Conservation (phyloP, 2,888 invertebrate genomes). For the Punctoribates punctum region DNA sequence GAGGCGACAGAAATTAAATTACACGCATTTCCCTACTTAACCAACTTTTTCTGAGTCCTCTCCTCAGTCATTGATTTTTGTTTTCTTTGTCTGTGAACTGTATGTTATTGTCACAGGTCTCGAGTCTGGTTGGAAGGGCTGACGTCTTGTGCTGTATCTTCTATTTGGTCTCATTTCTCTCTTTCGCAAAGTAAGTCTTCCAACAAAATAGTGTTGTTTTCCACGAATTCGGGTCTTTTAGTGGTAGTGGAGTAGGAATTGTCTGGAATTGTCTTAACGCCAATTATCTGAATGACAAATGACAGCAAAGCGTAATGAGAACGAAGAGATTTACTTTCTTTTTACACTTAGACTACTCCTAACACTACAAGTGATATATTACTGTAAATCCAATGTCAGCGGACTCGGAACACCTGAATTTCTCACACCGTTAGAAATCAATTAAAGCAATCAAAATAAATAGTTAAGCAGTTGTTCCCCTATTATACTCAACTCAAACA, state of each 20-base stretch:
- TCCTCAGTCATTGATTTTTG: constrained; percentile 2
- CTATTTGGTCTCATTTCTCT: constrained; percentile 72
- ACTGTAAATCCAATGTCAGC: constrained; percentile 4
- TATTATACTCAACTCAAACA: background rate
- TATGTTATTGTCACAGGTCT: constrained; percentile 62
- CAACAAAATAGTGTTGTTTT: background rate
- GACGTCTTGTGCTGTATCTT: constrained; percentile 79
- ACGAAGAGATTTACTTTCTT: constrained; percentile 23
- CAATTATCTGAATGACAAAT: constrained; percentile 35
- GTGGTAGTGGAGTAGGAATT: constrained; percentile 11
- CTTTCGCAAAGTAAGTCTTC: constrained; percentile 71
- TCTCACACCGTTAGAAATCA: constrained; percentile 24
- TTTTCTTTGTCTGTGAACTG: constrained; percentile 49
- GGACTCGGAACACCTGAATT: constrained; percentile 28
- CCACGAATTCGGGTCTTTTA: background rate
- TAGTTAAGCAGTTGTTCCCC: constrained; percentile 7
- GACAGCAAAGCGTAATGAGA: constrained; percentile 29
- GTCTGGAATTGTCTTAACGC: constrained; percentile 8
- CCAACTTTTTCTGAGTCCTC: background rate
- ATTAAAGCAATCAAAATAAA: constrained; percentile 32
- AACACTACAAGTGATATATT: background rate
- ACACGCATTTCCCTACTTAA: background rate
- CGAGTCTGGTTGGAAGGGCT: constrained; percentile 81
- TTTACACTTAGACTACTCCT: background rate
- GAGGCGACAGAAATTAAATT: background rate